These are phyloP conservation scores for Sclerurus mexicanus DNA, from an alignment of 2,113 vertebrate species.

Conservation along the genomic window DNA sequence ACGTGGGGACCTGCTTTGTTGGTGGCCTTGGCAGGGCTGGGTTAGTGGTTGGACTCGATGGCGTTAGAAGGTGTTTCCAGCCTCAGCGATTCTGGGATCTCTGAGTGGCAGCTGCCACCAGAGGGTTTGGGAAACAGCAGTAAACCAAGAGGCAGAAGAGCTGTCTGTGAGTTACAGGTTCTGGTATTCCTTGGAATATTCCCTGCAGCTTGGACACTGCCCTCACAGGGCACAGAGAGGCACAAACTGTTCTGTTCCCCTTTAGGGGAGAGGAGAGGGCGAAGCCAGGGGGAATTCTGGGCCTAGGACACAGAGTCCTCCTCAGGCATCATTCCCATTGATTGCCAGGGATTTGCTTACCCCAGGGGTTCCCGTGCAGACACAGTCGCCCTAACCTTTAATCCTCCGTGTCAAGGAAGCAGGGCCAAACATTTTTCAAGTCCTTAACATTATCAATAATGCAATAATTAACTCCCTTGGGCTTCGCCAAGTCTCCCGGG, in stretches of 20 bases:
- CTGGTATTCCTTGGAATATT: not conserved
- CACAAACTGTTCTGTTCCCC: not conserved
- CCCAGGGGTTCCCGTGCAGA: not conserved
- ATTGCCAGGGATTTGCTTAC: not conserved
- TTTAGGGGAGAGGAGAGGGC: not conserved
- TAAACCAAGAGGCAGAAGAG: not conserved
- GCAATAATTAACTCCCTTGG: slow-evolving; percentile 54
- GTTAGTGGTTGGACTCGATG: not conserved
- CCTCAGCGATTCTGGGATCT: not conserved
- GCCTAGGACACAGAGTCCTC: not conserved
- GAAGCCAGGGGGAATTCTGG: not conserved
- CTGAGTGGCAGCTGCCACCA: not conserved
- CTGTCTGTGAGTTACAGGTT: not conserved
- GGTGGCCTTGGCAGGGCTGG: not conserved
- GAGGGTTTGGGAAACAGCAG: not conserved
- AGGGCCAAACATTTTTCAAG: slow-evolving; percentile 29
- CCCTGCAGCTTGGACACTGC: not conserved
- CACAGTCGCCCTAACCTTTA: slow-evolving; percentile 17
- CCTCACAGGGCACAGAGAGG: not conserved
- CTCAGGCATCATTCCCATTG: not conserved
- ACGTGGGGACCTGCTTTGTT: not conserved
- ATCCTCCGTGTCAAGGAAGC: slow-evolving; percentile 21
- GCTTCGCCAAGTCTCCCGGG: slow-evolving; percentile 21
- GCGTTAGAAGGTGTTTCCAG: not conserved
- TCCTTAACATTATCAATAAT: slow-evolving; percentile 53